phyloP scores from a whole-genome alignment of 2,113 vertebrate species.

The Naja naja region DNA sequence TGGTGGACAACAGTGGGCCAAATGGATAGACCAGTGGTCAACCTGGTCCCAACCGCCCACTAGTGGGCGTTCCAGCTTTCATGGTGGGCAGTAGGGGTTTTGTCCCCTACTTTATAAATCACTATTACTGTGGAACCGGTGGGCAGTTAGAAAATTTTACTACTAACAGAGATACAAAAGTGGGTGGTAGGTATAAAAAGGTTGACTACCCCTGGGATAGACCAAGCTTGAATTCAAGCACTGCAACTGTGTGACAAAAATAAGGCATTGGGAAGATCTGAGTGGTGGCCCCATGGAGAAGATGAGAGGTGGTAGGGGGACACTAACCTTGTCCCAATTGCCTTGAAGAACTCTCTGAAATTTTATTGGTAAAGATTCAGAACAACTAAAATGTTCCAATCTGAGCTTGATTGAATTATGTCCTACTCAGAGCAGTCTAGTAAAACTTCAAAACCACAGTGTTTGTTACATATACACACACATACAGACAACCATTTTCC shows the following conservation, averaged over 20 bases:
- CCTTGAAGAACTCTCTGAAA: neutral
- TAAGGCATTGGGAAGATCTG: neutral
- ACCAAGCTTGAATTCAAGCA: neutral
- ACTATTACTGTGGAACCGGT: too few species aligned
- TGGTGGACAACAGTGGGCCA: neutral
- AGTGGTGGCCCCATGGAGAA: neutral
- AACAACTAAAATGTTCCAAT: neutral
- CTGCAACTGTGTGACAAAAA: neutral
- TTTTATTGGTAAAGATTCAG: neutral
- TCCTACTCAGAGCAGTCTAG: neutral
- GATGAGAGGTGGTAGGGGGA: neutral
- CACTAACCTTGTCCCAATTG: neutral
- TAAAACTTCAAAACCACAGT: neutral
- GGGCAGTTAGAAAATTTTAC: too few species aligned
- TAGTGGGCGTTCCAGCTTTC: too few species aligned
- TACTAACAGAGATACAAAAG: too few species aligned
- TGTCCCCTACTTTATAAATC: too few species aligned
- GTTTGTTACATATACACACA: neutral
- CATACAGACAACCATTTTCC: neutral
- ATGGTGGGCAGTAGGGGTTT: too few species aligned
- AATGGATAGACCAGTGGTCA: neutral
- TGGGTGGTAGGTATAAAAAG: too few species aligned
- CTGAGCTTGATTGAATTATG: neutral
- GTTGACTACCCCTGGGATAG: too few species aligned
- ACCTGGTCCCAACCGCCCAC: too few species aligned